These are phyloP conservation scores for Mesorhabditis spiculigera DNA, from an alignment of 2,888 invertebrate species.

Conservation along the genomic window DNA sequence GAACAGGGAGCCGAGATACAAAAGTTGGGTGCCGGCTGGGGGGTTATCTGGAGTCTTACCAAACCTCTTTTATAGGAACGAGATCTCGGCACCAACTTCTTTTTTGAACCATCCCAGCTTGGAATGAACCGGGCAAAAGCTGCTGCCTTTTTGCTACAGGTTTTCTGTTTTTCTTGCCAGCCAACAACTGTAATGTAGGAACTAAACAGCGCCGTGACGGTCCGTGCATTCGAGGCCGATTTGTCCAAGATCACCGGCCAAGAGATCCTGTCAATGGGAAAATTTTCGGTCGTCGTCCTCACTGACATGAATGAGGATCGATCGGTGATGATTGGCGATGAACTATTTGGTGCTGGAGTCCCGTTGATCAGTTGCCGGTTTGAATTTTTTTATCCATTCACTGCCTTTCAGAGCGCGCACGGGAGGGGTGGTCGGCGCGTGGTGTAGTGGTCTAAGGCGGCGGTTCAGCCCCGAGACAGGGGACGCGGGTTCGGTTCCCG, in stretches of 20 bases:
- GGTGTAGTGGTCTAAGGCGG: no score
- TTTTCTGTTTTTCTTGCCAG: conserved; percentile 24
- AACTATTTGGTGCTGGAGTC: conserved; percentile 35
- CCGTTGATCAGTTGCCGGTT: conserved; percentile 48
- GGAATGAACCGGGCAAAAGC: conserved; percentile 65
- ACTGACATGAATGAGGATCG: conserved; percentile 73
- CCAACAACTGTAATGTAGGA: conserved; percentile 28
- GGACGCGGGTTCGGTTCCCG: no score
- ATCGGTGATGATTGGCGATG: conserved; percentile 27
- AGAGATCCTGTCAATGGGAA: conserved; percentile 8
- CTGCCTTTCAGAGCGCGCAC: no score
- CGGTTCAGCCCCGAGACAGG: no score
- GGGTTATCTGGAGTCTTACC: no score
- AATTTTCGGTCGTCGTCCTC: conserved; percentile 76
- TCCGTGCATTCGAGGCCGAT: conserved; percentile 64
- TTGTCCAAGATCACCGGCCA: conserved; percentile 12
- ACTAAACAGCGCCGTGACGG: conserved; percentile 47
- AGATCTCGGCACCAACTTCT: conserved; percentile 92
- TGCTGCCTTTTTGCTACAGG: conserved; percentile 58
- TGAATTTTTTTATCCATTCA: conserved; percentile 8
- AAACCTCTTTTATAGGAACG: conserved; percentile 67
- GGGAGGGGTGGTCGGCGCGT: no score
- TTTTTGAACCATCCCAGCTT: conserved; percentile 77
- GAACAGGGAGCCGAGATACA: no score
- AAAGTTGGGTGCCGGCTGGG: no score